These are phyloP conservation scores for Pachyrhynchus sulphureomaculatus DNA, from an alignment of 1,140 invertebrate genomes.

Conservation along the genomic window DNA sequence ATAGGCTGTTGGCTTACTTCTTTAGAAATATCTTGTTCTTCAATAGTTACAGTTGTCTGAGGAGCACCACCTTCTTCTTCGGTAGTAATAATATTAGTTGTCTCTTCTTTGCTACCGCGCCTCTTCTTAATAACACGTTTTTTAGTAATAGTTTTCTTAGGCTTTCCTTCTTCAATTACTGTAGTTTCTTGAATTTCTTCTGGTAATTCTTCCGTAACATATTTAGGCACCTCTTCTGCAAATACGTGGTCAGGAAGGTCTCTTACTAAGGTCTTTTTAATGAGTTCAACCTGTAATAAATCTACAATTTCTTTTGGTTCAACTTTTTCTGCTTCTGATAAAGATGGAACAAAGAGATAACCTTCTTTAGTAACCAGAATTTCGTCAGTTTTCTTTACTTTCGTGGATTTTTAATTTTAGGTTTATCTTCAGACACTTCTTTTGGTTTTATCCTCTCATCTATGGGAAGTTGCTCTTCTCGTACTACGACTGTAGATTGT, in stretches of 20 bases:
- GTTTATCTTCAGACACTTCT: conserved; percentile 44
- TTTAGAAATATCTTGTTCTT: conserved; percentile 39
- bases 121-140: conserved; percentile 50
- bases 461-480: conserved; percentile 41
- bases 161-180: conserved; percentile 36
- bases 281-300: conserved; percentile 39
- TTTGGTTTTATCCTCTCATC: conserved; percentile 37
- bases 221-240: conserved; percentile 23
- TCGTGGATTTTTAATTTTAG: conserved; percentile 49
- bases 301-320: conserved; percentile 22
- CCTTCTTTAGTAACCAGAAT: conserved; percentile 35
- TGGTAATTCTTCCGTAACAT: conserved; percentile 35
- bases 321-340: conserved; percentile 34
- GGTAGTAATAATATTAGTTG: conserved; percentile 45
- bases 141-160: conserved; percentile 48
- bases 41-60: conserved; percentile 40
- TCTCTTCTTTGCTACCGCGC: conserved; percentile 44
- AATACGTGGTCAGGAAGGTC: conserved; percentile 31
- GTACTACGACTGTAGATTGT: conserved; percentile 44
- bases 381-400: conserved; percentile 27
- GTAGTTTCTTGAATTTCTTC: conserved; percentile 46
- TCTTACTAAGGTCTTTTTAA: conserved; percentile 21
- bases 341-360: conserved; percentile 31
- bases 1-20: conserved; percentile 38
- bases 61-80: conserved; percentile 43